phyloP scores from a whole-genome alignment of 2,797 vertebrate genomes.

The Masticophis lateralis region DNA sequence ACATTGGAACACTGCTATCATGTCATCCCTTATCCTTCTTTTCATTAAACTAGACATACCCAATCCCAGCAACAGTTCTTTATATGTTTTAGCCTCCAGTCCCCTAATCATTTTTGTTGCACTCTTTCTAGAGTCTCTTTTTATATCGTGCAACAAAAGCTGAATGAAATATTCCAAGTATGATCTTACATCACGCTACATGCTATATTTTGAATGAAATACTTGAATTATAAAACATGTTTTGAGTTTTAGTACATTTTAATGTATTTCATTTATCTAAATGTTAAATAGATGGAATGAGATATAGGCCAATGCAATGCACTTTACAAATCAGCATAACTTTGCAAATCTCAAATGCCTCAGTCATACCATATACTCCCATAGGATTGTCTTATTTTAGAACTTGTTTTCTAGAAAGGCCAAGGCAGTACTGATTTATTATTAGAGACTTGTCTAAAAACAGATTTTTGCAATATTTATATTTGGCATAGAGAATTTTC shows the following conservation, averaged over 20 bases:
- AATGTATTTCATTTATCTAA: neutral
- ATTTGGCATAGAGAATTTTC: conserved; percentile 36
- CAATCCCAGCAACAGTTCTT: neutral
- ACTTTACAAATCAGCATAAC: neutral
- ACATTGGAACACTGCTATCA: neutral
- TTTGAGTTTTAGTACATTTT: neutral
- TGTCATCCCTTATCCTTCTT: neutral
- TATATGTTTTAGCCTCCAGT: neutral
- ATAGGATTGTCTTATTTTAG: conserved; percentile 26
- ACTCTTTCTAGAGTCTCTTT: neutral
- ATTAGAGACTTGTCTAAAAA: conserved; percentile 36
- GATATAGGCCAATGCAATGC: neutral
- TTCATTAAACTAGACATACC: neutral
- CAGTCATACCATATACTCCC: neutral
- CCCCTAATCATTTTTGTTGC: neutral
- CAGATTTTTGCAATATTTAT: conserved; percentile 12
- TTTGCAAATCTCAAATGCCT: conserved; percentile 28
- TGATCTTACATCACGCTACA: neutral
- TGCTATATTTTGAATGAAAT: neutral
- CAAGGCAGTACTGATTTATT: conserved; percentile 20
- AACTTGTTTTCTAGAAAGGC: conserved; percentile 30
- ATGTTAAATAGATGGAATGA: neutral
- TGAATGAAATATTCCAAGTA: neutral
- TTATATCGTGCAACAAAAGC: neutral
- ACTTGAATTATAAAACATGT: neutral